These are phyloP conservation scores for Cordilura impudica DNA, from an alignment of 2,888 invertebrate genomes.

Conservation along the genomic window DNA sequence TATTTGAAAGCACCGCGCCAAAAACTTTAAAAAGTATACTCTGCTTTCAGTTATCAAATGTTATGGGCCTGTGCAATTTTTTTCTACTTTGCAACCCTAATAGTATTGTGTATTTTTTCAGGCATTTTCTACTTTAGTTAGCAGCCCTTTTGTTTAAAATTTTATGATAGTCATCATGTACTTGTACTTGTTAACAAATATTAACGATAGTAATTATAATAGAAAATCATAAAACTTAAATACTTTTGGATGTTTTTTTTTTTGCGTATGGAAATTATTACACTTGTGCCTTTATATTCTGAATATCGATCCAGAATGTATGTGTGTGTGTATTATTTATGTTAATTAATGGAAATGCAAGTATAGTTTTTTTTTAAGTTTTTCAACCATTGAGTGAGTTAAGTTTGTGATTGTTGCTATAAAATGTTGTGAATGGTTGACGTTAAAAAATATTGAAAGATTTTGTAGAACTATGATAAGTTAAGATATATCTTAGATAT, in stretches of 20 bases:
- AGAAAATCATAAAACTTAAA: slow-evolving; percentile 15
- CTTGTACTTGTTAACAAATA: neutral
- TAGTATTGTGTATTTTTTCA: neutral
- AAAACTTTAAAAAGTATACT: too few relatives aligned
- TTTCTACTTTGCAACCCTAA: neutral
- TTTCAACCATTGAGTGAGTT: too few relatives aligned
- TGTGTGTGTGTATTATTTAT: neutral
- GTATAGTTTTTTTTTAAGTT: too few relatives aligned
- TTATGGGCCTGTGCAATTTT: too few relatives aligned
- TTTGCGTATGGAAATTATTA: slow-evolving; percentile 47
- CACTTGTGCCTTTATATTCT: slow-evolving; percentile 41
- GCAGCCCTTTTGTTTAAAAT: neutral
- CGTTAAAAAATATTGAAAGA: too few relatives aligned
- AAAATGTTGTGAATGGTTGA: too few relatives aligned
- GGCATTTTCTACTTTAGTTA: neutral
- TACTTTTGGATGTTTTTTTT: neutral
- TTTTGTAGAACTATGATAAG: too few relatives aligned
- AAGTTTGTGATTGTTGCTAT: too few relatives aligned
- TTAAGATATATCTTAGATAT: too few relatives aligned
- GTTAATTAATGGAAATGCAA: neutral
- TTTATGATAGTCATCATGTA: too few relatives aligned
- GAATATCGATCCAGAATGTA: slow-evolving; percentile 41
- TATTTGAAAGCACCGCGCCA: too few relatives aligned
- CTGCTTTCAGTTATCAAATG: too few relatives aligned
- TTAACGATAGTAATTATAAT: slow-evolving; percentile 11